Evolutionary conservation across 2,113 vertebrate genomes (phyloP), one percentile per base, ranked within the genome.

Genomic region (Tupaia tana): DNA sequence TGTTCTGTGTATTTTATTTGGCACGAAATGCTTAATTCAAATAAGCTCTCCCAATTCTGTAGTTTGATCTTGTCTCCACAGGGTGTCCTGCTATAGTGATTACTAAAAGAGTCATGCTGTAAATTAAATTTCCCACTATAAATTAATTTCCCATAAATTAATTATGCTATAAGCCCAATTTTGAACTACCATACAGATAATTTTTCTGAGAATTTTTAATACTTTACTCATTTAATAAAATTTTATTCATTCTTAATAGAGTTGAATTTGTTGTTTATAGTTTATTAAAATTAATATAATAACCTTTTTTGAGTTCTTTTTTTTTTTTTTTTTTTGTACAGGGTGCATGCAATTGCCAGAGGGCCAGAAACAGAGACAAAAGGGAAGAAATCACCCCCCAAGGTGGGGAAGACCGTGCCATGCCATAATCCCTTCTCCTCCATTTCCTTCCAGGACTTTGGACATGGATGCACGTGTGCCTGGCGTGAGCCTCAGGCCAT

Each of bases 1-100:
- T 82, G n/a, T 93, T 86, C 43, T 79, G 16, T 94, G 69, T 78
- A 77, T 91, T 92, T 89, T 52, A 80, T 94, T 90, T 79, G 64
- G 27, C 34, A 91, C 0, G 6, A 54, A 93, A 94, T 93, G 59
- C 27, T 20, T 71, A 77, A 43, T 71, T 58, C 9, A 93, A 86
- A 56, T 85, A 56, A 95, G 31, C 66, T 79, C 8, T 82, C 89
- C 24, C 13, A 86, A 27, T 58, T 93, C 10, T 96, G 2, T 91
- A 63, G 4, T 66, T 86, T 86, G 8, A 7, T 92, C 34, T 94
- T 81, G 20, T 64, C 6, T 58, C 20, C 77, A 14, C 80, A 63
- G n/a, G 29, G 8, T 43, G 10, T 74, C 20, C 8, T 74, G 64
- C 8, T 74, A 0, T 86, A 71, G 15, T 52, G 31, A 95, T 22